Conservation (phyloP, 1,140 invertebrate species). For the Nasonia giraulti region DNA sequence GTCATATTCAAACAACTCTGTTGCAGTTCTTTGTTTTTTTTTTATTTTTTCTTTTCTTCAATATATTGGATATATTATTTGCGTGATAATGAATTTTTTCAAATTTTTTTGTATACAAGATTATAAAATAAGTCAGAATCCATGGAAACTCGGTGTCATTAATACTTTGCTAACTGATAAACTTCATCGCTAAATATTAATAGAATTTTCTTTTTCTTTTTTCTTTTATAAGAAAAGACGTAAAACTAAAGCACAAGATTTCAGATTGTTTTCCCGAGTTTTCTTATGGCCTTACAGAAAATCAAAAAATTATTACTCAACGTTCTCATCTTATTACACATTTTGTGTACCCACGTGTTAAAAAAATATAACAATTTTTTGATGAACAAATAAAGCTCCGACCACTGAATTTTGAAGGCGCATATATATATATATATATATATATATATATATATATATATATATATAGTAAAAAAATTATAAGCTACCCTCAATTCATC, state of each 20-base stretch:
- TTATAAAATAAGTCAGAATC: constrained; percentile 37
- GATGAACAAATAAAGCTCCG: constrained; percentile 42
- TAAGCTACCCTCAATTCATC: not conserved
- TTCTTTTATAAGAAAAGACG: not conserved
- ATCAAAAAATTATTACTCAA: constrained; percentile 25
- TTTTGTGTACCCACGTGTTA: constrained; percentile 9
- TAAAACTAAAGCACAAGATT: constrained; percentile 4
- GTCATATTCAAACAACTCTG: constrained; percentile 11
- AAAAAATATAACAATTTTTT: constrained; percentile 48
- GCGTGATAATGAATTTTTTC: constrained; percentile 9
- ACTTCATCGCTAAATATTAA: not conserved
- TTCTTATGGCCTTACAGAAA: not conserved
- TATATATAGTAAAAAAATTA: constrained; percentile 41
- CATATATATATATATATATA: constrained; percentile 1
- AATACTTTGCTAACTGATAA: constrained; percentile 39
- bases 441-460: not conserved
- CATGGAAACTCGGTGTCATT: constrained; percentile 30
- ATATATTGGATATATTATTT: constrained; percentile 38
- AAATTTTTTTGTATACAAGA: constrained; percentile 34
- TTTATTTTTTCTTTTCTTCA: constrained; percentile 16
- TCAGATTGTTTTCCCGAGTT: not conserved
- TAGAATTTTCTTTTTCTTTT: not conserved
- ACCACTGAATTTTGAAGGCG: constrained; percentile 11
- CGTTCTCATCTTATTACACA: constrained; percentile 12
- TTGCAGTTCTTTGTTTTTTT: not conserved